Conservation (phyloP, 2,888 invertebrate genomes). For the Mesorhabditis spiculigera region DNA sequence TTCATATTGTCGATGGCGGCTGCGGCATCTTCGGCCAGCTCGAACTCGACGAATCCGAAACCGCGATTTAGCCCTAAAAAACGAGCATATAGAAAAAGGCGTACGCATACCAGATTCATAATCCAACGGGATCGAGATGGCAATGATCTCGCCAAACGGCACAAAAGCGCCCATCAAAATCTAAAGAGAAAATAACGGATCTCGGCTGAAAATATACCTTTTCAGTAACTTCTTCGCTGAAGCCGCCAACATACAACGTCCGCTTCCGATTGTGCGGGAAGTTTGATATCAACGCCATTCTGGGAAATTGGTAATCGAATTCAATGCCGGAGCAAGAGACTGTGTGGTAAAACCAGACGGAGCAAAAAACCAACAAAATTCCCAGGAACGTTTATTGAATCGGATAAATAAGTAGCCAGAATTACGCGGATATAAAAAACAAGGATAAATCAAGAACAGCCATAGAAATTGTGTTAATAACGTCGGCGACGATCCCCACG, state of each 20-base stretch:
- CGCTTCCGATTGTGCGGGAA: slow-evolving; percentile 58
- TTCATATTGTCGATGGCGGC: slow-evolving; percentile 99
- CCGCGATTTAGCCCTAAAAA: slow-evolving; percentile 7
- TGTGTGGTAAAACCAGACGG: neutral
- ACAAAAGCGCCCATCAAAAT: slow-evolving; percentile 87
- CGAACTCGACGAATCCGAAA: slow-evolving; percentile 97
- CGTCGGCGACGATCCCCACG: slow-evolving; percentile 10
- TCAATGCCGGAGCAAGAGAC: neutral
- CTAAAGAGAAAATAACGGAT: slow-evolving; percentile 8
- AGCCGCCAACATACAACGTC: slow-evolving; percentile 62
- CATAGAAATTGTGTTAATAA: neutral
- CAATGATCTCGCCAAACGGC: slow-evolving; percentile 96
- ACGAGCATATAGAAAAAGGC: slow-evolving; percentile 8
- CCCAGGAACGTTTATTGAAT: slow-evolving; percentile 5
- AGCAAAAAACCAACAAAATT: slow-evolving; percentile 7
- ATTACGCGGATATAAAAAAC: neutral
- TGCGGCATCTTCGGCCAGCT: slow-evolving; percentile 92
- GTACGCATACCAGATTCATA: slow-evolving; percentile 72
- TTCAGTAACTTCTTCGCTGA: slow-evolving; percentile 83
- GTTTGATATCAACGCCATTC: slow-evolving; percentile 35
- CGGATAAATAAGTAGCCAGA: slow-evolving; percentile 4
- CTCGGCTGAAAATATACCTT: slow-evolving; percentile 67
- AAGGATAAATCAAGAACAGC: slow-evolving; percentile 6
- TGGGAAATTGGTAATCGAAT: neutral
- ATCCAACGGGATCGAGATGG: slow-evolving; percentile 94